A percentile compares a stretch with the other conserved stretches of the same genome.
phyloP scores from a whole-genome alignment of 1,140 invertebrate species.

The Calliopsis andreniformis region DNA sequence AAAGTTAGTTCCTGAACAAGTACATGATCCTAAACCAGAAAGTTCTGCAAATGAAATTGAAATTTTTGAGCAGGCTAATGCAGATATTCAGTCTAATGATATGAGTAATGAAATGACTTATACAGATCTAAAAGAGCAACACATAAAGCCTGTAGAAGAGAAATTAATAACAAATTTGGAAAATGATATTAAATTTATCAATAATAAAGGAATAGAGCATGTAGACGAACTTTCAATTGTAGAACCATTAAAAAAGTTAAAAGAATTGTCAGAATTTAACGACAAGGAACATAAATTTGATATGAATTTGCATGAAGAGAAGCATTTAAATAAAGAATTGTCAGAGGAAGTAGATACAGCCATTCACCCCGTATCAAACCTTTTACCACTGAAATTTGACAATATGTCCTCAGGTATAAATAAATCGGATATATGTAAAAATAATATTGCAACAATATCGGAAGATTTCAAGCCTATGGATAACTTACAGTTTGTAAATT shows the following conservation, averaged over 20 bases:
- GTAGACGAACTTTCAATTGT: constrained; percentile 32
- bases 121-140: constrained; percentile 24
- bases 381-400: constrained; percentile 48
- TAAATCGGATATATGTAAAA: constrained; percentile 45
- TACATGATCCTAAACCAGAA: constrained; percentile 2
- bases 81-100: constrained; percentile 18
- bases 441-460: constrained; percentile 18
- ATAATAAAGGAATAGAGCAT: constrained; percentile 15
- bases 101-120: constrained; percentile 20
- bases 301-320: constrained; percentile 30
- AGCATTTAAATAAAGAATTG: constrained; percentile 31
- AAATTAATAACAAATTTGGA: constrained; percentile 33
- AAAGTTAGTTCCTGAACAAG: not conserved
- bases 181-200: constrained; percentile 37
- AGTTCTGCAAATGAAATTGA: not conserved
- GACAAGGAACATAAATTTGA: constrained; percentile 47
- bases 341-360: constrained; percentile 8
- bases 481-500: constrained; percentile 42
- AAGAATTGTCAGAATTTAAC: constrained; percentile 24
- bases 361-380: constrained; percentile 26
- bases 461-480: constrained; percentile 33
- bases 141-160: constrained; percentile 17
- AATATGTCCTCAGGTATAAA: constrained; percentile 26
- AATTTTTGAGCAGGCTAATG: constrained; percentile 2
- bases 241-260: constrained; percentile 45